Evolutionary conservation across 2,888 invertebrate genomes (phyloP), one percentile per base, ranked within the genome.

Genomic region (Neelides folsomi): DNA sequence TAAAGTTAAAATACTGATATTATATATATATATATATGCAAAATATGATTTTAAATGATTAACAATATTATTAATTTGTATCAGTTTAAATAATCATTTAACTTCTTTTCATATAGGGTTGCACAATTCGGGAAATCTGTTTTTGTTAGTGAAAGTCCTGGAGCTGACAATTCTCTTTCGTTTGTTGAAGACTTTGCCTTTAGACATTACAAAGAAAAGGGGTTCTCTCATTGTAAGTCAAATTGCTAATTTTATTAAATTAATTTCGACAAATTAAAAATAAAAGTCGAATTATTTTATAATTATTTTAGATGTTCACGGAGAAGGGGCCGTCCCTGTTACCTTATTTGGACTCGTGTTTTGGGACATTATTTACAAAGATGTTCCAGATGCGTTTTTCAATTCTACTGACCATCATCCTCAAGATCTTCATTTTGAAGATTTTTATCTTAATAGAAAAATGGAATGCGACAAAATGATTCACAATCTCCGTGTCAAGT

Each of bases 321-420:
- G 80, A 66, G 86, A 86, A 69, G 82, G 83, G 1, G 71, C 76
- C 1, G 74, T 81, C 13, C 73, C 82, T 6, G 72, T 73, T 2
- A 76, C 77, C 1, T 68, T 86, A 51, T 82, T 82, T 68, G 74
- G 73, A 37, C 70, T 83, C 0, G 70, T 84, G 7, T 85, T 88
- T 69, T 89, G 87, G 86, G 82, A 87, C 60, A 78, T 86, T 2
- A 77, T 90, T 44, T 83, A 79, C 64, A 67, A 71, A 51, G 60
- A 68, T 10, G 73, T 80, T 12, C 72, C 74, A 0, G 82, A 83
- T 54, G 73, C 77, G 10, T 88, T 84, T 69, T 72, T 83, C 41
- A 77, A 76, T 1, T 70, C 71, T 3, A 79, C 78, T 67, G 86
- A 87, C 68, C 66, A 70, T 5, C 74, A 72, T n/a, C 90, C 89